phyloP scores from a whole-genome alignment of 2,113 vertebrate species.

The Zapornia atra region DNA sequence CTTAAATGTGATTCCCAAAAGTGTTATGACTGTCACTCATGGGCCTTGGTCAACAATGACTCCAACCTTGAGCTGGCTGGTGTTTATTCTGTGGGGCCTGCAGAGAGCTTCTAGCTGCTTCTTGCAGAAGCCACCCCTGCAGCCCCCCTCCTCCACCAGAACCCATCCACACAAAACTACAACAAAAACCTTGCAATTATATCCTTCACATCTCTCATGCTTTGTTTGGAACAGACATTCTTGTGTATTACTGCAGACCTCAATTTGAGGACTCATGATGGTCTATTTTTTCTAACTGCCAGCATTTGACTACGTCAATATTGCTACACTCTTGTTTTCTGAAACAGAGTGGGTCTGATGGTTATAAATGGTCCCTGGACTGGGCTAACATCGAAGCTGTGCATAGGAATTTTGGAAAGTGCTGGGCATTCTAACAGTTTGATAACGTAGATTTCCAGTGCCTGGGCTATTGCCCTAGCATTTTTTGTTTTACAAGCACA shows the following conservation, averaged over 20 bases:
- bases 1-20: no score
- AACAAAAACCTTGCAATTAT: background rate
- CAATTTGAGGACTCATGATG: background rate
- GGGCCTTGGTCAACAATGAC: no score
- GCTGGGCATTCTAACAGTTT: background rate
- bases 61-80: no score
- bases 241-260: background rate
- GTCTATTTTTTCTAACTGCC: background rate
- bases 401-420: background rate
- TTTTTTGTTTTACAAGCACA: background rate
- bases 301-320: background rate
- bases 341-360: background rate
- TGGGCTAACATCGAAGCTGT: fast-evolving
- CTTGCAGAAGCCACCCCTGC: no score
- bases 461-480: background rate
- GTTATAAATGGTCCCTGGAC: background rate
- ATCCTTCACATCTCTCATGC: background rate
- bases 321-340: background rate
- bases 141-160: no score
- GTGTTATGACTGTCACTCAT: no score
- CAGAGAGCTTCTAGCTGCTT: no score
- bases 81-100: no score
- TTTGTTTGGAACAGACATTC: background rate
- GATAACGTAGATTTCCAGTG: background rate
- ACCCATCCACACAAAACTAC: no score